These are phyloP conservation scores for Lepidurus arcticus DNA, from an alignment of 1,140 invertebrate species.

Conservation along the genomic window DNA sequence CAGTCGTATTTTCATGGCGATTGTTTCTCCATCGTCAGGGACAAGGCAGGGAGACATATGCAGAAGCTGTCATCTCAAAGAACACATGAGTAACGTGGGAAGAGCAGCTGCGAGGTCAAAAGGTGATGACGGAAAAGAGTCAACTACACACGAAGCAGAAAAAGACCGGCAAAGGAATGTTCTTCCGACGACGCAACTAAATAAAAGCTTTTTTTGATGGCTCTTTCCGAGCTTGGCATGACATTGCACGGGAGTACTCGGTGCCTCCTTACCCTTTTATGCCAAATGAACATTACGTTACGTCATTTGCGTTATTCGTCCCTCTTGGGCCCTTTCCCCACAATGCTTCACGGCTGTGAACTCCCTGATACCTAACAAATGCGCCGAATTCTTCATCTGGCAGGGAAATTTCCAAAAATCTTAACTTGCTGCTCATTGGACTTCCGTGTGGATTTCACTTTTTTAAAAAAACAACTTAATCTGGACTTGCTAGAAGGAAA, in stretches of 20 bases:
- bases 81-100: constrained; percentile 21
- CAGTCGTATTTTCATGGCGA: constrained; percentile 1
- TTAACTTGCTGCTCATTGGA: too few species aligned
- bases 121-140: constrained; percentile 21
- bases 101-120: constrained; percentile 14
- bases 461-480: too few species aligned
- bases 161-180: neutral
- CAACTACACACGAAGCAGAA: neutral
- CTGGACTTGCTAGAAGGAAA: too few species aligned
- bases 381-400: neutral
- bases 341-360: neutral
- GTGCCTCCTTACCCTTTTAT: neutral
- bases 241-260: neutral
- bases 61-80: constrained; percentile 15
- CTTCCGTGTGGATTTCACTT: too few species aligned
- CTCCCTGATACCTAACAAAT: neutral
- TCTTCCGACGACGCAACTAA: constrained; percentile 21
- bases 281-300: neutral
- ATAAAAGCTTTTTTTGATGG: constrained; percentile 16
- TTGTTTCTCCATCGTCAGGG: constrained; percentile 8
- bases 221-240: neutral
- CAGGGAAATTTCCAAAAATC: neutral
- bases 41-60: neutral
- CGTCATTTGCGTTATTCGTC: neutral
- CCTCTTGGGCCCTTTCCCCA: neutral